Evolutionary conservation across 2,113 vertebrate genomes (phyloP), one percentile per base, ranked within the genome.

Genomic region (Phainopepla nitens): DNA sequence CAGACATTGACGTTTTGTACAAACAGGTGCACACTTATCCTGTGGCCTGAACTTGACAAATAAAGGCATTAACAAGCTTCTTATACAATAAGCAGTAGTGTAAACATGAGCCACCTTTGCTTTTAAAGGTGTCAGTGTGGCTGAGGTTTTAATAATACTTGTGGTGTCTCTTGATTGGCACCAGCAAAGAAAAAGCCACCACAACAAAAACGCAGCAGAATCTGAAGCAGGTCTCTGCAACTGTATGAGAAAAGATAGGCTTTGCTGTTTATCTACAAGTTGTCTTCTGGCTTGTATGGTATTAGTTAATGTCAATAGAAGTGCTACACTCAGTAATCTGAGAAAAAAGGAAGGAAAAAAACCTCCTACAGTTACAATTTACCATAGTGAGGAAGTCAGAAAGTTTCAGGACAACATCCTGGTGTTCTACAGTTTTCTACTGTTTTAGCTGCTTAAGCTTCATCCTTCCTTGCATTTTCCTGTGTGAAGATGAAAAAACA

Each of bases 301-400:
- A 16, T 56, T 60, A 54, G 13, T 47, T 78, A 83, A 58, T 73
- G 15, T 2, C 18, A 33, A 5, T 4, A 44, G 50, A 68, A 90
- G 10, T 1, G 7, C 17, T 57, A 16, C 4, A 12, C 28, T 44
- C 36, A 90, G 36, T 28, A 87, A 75, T 44, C 7, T 61, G 22
- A 87, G 25, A 47, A 51, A 93, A 80, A 60, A 31, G 1, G 2
- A 6, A 27, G 47, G 69, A 60, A 54, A 24, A 1, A 36, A 19
- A 8, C 10, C 0, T 6, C 15, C 11, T 15, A 35, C 8, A 81
- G 23, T 28, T 24, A 41, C 0, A 2, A 29, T 56, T 75, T n/a
- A 51, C 6, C 5, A 3, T 6, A 10, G 16, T 44, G 53, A 62
- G 8, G 9, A 54, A 57, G 4, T 49, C n/a, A 61, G 39, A 60